Conservation (phyloP, 23 tunicate genomes). For the Halocynthia roretzi region DNA sequence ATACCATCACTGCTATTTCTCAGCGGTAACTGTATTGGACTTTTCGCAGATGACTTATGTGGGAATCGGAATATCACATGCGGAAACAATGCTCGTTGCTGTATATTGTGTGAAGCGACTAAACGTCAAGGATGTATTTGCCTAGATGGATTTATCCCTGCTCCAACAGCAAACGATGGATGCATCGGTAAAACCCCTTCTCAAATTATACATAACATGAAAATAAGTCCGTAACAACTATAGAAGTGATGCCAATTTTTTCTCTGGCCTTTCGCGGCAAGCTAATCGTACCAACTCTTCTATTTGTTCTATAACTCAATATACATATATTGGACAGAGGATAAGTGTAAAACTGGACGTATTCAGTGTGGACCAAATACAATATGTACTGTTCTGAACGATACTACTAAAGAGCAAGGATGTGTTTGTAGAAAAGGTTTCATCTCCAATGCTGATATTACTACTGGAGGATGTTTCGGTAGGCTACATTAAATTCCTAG, state of each 20-base stretch:
- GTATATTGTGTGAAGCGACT: not conserved
- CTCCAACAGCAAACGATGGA: not conserved
- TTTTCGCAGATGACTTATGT: not conserved
- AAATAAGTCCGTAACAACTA: too few relatives aligned
- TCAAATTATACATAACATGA: not conserved
- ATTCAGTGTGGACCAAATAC: not conserved
- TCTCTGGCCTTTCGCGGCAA: too few relatives aligned
- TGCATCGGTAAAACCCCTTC: not conserved
- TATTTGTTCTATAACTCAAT: too few relatives aligned
- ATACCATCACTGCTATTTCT: too few relatives aligned
- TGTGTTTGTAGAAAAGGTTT: slow-evolving; percentile 10
- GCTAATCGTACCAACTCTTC: too few relatives aligned
- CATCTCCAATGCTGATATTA: not conserved
- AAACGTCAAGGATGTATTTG: not conserved
- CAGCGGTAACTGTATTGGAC: too few relatives aligned
- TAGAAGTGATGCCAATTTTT: too few relatives aligned
- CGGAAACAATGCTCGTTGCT: not conserved
- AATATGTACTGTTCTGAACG: not conserved
- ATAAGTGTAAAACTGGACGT: not conserved
- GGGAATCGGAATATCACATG: not conserved
- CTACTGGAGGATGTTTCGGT: not conserved
- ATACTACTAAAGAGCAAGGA: not conserved
- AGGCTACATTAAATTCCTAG: too few relatives aligned
- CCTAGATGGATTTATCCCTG: not conserved
- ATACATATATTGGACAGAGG: not conserved